phyloP scores from a whole-genome alignment of 1,140 invertebrate species.

The Ceratosolen fusciceps region DNA sequence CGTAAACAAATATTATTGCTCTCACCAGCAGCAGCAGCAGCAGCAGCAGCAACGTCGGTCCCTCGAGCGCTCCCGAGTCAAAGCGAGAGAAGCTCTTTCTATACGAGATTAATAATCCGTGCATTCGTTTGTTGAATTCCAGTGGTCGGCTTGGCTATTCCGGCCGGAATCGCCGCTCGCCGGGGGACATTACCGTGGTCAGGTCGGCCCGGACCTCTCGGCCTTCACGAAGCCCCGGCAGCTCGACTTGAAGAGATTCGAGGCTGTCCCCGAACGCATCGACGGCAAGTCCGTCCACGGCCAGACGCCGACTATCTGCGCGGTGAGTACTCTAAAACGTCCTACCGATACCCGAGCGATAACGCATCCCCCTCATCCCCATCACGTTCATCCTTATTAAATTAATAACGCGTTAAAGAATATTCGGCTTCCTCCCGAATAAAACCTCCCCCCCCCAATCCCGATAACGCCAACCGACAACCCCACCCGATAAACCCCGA shows the following conservation, averaged over 20 bases:
- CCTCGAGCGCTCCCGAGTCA: too few species aligned
- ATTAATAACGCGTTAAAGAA: slow-evolving; percentile 37
- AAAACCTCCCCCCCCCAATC: too few species aligned
- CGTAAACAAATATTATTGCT: too few species aligned
- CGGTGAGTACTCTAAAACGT: too few species aligned
- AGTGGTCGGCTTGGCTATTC: slow-evolving; percentile 67
- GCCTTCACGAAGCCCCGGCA: slow-evolving; percentile 56
- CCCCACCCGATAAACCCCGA: too few species aligned
- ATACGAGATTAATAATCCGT: too few species aligned
- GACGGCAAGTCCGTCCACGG: slow-evolving; percentile 67
- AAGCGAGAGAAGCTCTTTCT: too few species aligned
- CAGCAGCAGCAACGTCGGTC: too few species aligned
- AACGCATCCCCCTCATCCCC: neutral
- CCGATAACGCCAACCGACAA: too few species aligned
- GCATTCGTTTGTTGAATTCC: too few species aligned
- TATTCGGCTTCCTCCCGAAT: slow-evolving; percentile 37
- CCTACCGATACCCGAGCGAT: too few species aligned
- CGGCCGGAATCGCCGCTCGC: slow-evolving; percentile 60
- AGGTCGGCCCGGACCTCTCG: slow-evolving; percentile 53
- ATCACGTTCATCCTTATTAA: neutral
- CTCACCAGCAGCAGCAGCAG: too few species aligned
- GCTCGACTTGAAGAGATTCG: slow-evolving; percentile 56
- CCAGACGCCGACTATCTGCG: slow-evolving; percentile 67
- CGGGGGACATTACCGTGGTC: slow-evolving; percentile 49
- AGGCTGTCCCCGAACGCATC: slow-evolving; percentile 52